A percentile compares a stretch with the other conserved stretches of the same genome.
Conservation (phyloP, 2,797 vertebrate genomes). For the Morelia viridis region DNA sequence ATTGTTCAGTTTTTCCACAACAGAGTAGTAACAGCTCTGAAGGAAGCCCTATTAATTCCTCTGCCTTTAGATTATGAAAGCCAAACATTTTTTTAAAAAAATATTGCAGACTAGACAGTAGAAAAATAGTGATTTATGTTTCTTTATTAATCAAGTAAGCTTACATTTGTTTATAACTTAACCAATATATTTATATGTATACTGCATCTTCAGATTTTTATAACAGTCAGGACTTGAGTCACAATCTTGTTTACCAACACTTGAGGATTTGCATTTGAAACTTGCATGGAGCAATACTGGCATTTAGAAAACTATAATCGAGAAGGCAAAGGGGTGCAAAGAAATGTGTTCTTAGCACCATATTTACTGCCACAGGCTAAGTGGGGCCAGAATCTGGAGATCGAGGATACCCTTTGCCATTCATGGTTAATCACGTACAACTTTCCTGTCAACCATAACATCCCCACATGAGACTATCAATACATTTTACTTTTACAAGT, state of each 20-base stretch:
- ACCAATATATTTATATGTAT: conserved; percentile 51
- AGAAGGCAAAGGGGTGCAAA: not conserved
- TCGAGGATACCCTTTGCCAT: fast-evolving
- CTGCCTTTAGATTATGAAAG: not conserved
- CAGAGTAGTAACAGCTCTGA: not conserved
- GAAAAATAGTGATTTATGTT: conserved; percentile 22
- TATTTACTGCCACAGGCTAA: fast-evolving
- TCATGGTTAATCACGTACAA: not conserved
- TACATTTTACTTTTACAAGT: fast-evolving
- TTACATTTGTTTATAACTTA: conserved; percentile 54
- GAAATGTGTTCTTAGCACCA: not conserved
- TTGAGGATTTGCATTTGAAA: conserved; percentile 4
- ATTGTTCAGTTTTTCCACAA: not conserved
- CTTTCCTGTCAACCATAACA: not conserved
- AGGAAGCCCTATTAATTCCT: not conserved
- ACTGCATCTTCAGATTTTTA: conserved; percentile 50
- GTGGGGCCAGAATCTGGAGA: not conserved
- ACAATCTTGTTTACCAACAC: conserved; percentile 35
- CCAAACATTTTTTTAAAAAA: not conserved
- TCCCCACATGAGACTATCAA: fast-evolving
- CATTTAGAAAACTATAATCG: conserved; percentile 7
- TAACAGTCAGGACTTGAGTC: conserved; percentile 34
- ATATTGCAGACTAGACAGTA: conserved; percentile 24
- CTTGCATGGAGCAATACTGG: not conserved
- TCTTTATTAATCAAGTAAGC: conserved; percentile 60